Evolutionary conservation across 2,113 vertebrate species (phyloP).

Genomic region (Phalacrocorax brasilianus): DNA sequence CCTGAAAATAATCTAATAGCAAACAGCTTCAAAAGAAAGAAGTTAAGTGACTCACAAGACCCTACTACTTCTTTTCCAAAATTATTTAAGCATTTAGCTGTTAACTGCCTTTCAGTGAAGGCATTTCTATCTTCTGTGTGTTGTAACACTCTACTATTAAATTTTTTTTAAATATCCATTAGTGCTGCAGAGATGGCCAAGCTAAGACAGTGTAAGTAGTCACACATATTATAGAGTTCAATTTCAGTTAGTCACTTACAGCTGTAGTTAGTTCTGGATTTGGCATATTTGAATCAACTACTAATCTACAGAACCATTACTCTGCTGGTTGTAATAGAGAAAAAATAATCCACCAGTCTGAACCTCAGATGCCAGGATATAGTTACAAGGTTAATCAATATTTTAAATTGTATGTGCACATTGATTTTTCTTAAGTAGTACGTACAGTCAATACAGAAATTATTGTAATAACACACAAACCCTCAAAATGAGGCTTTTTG

Average conservation of each 20-base stretch:
- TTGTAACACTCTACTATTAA: not conserved
- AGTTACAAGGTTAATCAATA: constrained; percentile 46
- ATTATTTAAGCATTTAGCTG: not conserved
- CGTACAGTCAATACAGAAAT: not conserved
- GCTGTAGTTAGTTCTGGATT: not conserved
- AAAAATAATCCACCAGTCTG: not conserved
- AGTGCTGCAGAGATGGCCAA: not conserved
- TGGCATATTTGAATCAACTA: not conserved
- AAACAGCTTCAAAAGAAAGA: not conserved
- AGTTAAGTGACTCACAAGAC: not conserved
- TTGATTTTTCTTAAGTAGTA: not conserved
- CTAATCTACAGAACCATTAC: constrained; percentile 9
- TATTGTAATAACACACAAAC: not conserved
- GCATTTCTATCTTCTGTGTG: not conserved
- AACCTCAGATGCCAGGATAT: constrained; percentile 16
- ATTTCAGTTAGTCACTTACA: not conserved
- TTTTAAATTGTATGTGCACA: constrained; percentile 23
- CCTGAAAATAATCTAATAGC: not conserved
- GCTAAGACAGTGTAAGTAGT: not conserved
- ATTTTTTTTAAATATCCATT: not conserved
- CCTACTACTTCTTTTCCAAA: not conserved
- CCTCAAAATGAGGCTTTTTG: not conserved
- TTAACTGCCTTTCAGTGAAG: not conserved
- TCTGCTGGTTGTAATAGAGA: not conserved
- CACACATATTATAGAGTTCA: not conserved